Conservation (phyloP, 2,113 vertebrate species). For the Nibea albiflora region DNA sequence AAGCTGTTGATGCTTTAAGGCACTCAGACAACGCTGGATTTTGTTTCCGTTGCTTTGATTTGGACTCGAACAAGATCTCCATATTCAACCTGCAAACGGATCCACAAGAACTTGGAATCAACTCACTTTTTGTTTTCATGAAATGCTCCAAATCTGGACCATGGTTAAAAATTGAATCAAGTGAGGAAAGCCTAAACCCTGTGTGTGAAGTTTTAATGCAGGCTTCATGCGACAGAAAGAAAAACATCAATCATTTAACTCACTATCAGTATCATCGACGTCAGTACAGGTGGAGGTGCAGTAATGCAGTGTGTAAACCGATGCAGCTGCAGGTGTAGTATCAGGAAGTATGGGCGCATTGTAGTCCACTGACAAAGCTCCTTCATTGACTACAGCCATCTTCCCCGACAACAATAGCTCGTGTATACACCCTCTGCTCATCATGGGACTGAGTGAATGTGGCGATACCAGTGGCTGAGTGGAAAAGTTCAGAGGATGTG, state of each 20-base stretch:
- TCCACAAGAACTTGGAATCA: background rate
- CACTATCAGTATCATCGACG: background rate
- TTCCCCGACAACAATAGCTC: slow-evolving; percentile 31
- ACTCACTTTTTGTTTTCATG: background rate
- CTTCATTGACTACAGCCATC: slow-evolving; percentile 16
- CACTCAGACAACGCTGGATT: background rate
- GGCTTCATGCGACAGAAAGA: background rate
- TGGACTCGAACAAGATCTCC: background rate
- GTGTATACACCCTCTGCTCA: slow-evolving; percentile 30
- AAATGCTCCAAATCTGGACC: background rate
- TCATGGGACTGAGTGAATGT: slow-evolving; percentile 49
- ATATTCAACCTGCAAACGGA: background rate
- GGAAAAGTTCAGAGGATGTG: slow-evolving; percentile 41
- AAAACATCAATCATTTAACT: background rate
- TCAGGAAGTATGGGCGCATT: slow-evolving; percentile 16
- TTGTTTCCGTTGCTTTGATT: background rate
- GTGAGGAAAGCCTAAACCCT: background rate
- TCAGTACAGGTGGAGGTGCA: background rate
- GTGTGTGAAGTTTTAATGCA: background rate
- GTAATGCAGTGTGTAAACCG: slow-evolving; percentile 5
- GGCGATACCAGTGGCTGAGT: slow-evolving; percentile 37
- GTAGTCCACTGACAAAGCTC: slow-evolving; percentile 29
- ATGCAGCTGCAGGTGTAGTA: slow-evolving; percentile 24
- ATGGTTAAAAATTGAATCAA: background rate
- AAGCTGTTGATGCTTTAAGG: background rate